These are phyloP conservation scores for Macropus fuliginosus DNA, from an alignment of 2,797 vertebrate species.

Conservation along the genomic window DNA sequence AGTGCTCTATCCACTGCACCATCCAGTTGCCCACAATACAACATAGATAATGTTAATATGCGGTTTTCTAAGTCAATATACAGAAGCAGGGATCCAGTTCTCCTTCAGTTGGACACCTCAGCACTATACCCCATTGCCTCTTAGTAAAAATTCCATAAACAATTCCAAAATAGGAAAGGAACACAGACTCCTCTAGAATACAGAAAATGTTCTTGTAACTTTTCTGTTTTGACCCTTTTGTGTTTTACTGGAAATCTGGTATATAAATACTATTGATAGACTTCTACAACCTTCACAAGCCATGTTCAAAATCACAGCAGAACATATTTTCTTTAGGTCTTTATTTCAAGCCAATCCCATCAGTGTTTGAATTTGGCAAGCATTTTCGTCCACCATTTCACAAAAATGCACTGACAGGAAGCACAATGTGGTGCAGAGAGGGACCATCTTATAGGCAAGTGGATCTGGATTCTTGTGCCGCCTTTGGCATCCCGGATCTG, in stretches of 20 bases:
- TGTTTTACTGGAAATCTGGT: not conserved
- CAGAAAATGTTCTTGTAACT: conserved; percentile 18
- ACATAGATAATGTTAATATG: not conserved
- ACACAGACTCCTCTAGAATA: conserved; percentile 12
- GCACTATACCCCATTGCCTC: not conserved
- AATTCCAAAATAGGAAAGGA: conserved; percentile 20
- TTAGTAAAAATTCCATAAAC: not conserved
- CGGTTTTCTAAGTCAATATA: not conserved
- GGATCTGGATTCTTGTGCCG: not conserved
- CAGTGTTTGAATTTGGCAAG: conserved; percentile 4
- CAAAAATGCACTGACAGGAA: not conserved
- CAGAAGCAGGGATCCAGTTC: not conserved
- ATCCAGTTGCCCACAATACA: not conserved
- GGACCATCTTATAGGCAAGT: not conserved
- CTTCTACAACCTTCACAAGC: not conserved
- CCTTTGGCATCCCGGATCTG: not conserved
- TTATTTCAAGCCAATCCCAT: not conserved
- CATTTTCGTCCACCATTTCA: conserved; percentile 19
- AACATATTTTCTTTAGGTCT: conserved; percentile 18
- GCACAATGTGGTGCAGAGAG: not conserved
- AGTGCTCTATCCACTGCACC: not conserved
- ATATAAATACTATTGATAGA: not conserved
- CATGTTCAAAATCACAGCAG: conserved; percentile 51
- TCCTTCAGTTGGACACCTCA: not conserved
- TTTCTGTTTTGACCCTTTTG: not conserved